Conservation (phyloP, 2,888 invertebrate species). For the Phengaris alcon region DNA sequence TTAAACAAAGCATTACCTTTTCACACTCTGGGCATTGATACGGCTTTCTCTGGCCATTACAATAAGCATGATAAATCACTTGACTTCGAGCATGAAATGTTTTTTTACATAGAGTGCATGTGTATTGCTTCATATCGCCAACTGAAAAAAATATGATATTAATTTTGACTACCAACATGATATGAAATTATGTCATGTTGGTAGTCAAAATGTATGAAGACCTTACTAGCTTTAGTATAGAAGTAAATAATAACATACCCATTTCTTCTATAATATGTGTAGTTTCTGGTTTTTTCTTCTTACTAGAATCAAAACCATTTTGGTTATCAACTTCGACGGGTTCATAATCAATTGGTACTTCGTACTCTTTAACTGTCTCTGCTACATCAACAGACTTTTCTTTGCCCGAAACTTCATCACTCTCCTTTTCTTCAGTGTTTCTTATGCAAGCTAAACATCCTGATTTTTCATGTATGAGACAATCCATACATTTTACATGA, state of each 20-base stretch:
- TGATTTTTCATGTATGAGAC: conserved; percentile 82
- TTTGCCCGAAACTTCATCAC: conserved; percentile 33
- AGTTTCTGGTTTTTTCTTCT: conserved; percentile 61
- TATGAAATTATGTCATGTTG: not conserved
- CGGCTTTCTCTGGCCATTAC: conserved; percentile 77
- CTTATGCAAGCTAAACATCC: conserved; percentile 80
- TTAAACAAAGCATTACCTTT: conserved; percentile 47
- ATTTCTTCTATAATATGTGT: conserved; percentile 63
- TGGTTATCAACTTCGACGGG: conserved; percentile 37
- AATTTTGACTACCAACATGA: too few relatives aligned
- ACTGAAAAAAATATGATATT: conserved; percentile 50
- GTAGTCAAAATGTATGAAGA: too few relatives aligned
- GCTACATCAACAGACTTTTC: conserved; percentile 4
- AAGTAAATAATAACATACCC: conserved; percentile 46
- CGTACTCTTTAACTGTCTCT: conserved; percentile 31
- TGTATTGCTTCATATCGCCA: conserved; percentile 73
- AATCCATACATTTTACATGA: conserved; percentile 86
- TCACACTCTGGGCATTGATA: conserved; percentile 69
- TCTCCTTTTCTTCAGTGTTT: conserved; percentile 42
- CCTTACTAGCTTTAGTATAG: not conserved
- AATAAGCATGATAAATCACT: conserved; percentile 82
- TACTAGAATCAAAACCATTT: conserved; percentile 44
- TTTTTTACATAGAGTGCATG: conserved; percentile 84
- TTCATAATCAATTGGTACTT: conserved; percentile 32
- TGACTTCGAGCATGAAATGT: conserved; percentile 83